phyloP scores from a whole-genome alignment of 2,797 vertebrate species.

The Sitta carolinensis region DNA sequence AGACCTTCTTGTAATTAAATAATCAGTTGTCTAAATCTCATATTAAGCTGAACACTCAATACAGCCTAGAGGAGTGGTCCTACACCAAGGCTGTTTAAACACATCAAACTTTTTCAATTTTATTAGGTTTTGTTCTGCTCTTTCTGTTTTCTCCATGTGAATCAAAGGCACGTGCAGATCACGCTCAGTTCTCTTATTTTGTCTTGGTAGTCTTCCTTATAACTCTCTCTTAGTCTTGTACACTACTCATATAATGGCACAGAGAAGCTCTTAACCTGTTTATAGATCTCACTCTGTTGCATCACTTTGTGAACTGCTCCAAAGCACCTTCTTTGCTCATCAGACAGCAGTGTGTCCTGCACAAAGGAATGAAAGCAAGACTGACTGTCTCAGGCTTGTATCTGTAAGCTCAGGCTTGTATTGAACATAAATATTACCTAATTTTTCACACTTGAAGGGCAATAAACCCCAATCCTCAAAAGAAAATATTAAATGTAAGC shows the following conservation, averaged over 20 bases:
- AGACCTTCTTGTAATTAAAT: slow-evolving; percentile 3
- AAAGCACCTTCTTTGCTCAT: not conserved
- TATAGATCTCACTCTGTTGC: not conserved
- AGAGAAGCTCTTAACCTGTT: not conserved
- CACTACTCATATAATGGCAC: not conserved
- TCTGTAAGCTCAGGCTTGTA: not conserved
- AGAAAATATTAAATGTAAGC: not conserved
- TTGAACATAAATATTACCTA: not conserved
- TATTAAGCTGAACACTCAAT: not conserved
- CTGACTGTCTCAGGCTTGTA: not conserved
- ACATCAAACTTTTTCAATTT: not conserved
- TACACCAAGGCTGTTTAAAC: not conserved
- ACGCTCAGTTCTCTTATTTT: not conserved
- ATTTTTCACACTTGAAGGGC: not conserved
- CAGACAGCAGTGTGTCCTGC: not conserved
- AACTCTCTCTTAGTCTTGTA: not conserved
- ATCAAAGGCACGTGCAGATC: not conserved
- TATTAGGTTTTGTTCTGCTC: not conserved
- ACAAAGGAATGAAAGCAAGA: not conserved
- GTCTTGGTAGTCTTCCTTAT: not conserved
- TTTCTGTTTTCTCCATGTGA: not conserved
- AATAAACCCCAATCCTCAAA: not conserved
- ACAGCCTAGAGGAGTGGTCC: not conserved
- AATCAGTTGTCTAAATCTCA: not conserved
- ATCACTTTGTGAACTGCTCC: not conserved